Conservation (phyloP, 2,797 vertebrate genomes). For the Channa striata region DNA sequence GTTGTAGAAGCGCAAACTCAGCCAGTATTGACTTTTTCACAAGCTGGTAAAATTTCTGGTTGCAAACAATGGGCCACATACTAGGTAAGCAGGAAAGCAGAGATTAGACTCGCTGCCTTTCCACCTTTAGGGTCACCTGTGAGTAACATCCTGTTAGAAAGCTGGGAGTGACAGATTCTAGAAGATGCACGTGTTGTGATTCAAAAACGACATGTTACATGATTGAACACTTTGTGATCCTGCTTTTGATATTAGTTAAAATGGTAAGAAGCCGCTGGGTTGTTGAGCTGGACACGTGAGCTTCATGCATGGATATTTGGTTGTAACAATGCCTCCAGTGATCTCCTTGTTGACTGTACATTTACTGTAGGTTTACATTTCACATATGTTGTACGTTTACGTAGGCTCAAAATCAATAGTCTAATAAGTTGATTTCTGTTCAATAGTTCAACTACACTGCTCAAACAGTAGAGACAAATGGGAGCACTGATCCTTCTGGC, state of each 20-base stretch:
- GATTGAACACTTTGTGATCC: background rate
- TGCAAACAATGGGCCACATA: slow-evolving; percentile 47
- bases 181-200: slow-evolving; percentile 16
- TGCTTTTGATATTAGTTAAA: slow-evolving; percentile 23
- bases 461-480: slow-evolving; percentile 64
- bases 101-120: slow-evolving; percentile 19
- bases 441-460: slow-evolving; percentile 32
- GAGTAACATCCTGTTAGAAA: slow-evolving; percentile 8
- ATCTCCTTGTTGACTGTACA: slow-evolving; percentile 8
- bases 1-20: slow-evolving; percentile 42
- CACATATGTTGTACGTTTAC: slow-evolving; percentile 8
- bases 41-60: slow-evolving; percentile 41
- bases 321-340: background rate
- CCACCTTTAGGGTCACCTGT: slow-evolving; percentile 27
- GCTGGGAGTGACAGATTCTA: slow-evolving; percentile 14
- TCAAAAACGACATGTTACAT: background rate
- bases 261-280: too few species aligned
- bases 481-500: slow-evolving; percentile 51
- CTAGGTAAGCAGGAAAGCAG: slow-evolving; percentile 15
- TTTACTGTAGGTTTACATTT: slow-evolving; percentile 5
- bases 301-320: background rate
- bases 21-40: slow-evolving; percentile 20
- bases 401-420: slow-evolving; percentile 15
- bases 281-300: too few species aligned
- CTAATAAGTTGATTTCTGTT: slow-evolving; percentile 36